Evolutionary conservation across 2,797 vertebrate genomes (phyloP).

Genomic region (Rhynchonycteris naso): DNA sequence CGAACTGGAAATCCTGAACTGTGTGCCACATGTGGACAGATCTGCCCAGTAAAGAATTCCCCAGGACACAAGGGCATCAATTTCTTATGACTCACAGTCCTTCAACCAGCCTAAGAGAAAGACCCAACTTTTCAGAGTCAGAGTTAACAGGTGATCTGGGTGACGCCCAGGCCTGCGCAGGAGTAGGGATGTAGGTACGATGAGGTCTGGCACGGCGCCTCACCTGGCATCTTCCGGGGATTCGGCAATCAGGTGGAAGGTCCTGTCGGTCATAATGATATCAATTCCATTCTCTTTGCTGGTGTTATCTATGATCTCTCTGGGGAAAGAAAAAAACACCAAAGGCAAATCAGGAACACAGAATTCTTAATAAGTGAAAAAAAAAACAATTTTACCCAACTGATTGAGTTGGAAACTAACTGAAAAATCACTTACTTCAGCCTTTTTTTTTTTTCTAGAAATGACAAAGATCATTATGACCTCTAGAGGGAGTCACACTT

Average conservation of each 20-base stretch:
- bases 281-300: constrained; percentile 97
- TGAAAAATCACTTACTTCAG: background rate
- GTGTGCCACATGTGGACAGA: accelerated
- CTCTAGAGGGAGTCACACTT: background rate
- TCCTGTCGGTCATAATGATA: constrained; percentile 93
- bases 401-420: accelerated
- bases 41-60: background rate
- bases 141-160: background rate
- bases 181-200: background rate
- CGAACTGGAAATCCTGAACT: background rate
- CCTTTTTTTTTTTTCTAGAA: background rate
- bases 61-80: background rate
- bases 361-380: background rate
- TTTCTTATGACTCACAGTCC: background rate
- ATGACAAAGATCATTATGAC: background rate
- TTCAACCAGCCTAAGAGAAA: background rate
- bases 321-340: constrained; percentile 75
- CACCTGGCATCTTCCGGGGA: constrained; percentile 97
- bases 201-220: background rate
- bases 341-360: accelerated
- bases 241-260: constrained; percentile 95
- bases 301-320: constrained; percentile 95
- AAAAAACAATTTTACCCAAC: background rate
- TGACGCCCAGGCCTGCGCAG: accelerated
- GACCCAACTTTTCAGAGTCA: background rate